phyloP scores from a whole-genome alignment of 2,113 vertebrate genomes.

The Platichthys flesus region DNA sequence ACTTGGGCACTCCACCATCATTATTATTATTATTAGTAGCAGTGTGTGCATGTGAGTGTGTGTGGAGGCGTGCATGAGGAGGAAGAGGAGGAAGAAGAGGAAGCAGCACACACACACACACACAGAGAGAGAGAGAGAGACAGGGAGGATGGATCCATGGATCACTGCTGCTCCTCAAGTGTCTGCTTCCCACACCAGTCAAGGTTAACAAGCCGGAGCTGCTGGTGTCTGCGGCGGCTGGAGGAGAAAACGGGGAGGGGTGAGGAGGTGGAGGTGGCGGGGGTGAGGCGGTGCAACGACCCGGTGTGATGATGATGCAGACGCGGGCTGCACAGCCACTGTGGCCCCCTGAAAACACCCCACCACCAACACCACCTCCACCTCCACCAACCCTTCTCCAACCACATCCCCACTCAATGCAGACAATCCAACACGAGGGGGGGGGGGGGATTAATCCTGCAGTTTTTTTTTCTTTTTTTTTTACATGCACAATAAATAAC shows the following conservation, averaged over 20 bases:
- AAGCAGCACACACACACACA: neutral
- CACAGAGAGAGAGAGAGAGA: neutral
- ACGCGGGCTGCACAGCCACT: constrained; percentile 9
- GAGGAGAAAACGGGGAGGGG: constrained; percentile 50
- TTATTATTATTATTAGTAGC: neutral
- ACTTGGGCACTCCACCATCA: neutral
- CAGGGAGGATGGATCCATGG: constrained; percentile 33
- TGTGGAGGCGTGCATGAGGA: neutral
- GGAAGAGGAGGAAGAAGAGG: neutral
- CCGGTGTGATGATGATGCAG: constrained; percentile 57
- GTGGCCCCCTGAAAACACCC: neutral
- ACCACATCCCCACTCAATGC: constrained; percentile 37
- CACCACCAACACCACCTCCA: neutral
- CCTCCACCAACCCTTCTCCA: constrained; percentile 6
- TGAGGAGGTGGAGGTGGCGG: constrained; percentile 52
- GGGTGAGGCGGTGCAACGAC: constrained; percentile 67
- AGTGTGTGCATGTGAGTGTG: neutral
- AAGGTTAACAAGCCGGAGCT: constrained; percentile 80
- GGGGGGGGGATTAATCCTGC: constrained; percentile 14
- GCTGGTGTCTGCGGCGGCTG: constrained; percentile 75
- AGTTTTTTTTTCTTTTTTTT: neutral
- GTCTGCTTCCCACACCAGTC: constrained; percentile 78
- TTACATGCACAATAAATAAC: constrained; percentile 61
- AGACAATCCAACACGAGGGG: constrained; percentile 26
- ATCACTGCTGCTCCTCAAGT: constrained; percentile 71